phyloP scores from a whole-genome alignment of 2,888 invertebrate genomes.

The Idaea aversata region DNA sequence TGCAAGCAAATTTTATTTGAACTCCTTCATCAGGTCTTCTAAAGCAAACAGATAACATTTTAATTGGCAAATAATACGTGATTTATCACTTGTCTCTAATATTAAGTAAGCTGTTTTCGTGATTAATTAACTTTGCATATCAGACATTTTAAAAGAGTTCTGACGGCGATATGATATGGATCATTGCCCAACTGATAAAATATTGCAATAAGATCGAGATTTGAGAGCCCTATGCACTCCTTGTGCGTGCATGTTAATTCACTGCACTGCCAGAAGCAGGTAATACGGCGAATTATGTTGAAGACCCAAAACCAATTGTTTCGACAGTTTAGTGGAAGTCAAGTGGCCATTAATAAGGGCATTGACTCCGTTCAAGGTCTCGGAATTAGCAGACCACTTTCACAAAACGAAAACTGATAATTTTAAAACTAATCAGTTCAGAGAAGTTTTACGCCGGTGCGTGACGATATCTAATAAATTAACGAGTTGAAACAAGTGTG shows the following conservation, averaged over 20 bases:
- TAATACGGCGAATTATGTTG: constrained; percentile 1
- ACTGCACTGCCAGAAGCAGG: background rate
- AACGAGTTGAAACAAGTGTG: constrained; percentile 55
- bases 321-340: constrained; percentile 3
- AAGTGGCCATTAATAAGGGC: constrained; percentile 18
- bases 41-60: background rate
- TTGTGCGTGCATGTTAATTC: background rate
- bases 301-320: constrained; percentile 3
- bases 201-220: background rate
- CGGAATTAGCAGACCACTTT: constrained; percentile 24
- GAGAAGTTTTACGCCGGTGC: constrained; percentile 34
- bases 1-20: background rate
- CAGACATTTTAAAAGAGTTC: background rate
- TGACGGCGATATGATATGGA: background rate
- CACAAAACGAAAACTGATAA: constrained; percentile 28
- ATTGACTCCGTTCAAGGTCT: constrained; percentile 28
- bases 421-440: constrained; percentile 37
- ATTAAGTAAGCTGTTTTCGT: constrained; percentile 1
- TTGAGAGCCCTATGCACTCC: background rate
- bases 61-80: background rate
- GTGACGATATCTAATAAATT: constrained; percentile 47
- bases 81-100: background rate
- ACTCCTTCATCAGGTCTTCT: background rate
- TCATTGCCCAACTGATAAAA: constrained; percentile 2
- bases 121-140: background rate